These are phyloP conservation scores for Neoseiulus cucumeris DNA, from an alignment of 1,140 invertebrate species.

Conservation along the genomic window DNA sequence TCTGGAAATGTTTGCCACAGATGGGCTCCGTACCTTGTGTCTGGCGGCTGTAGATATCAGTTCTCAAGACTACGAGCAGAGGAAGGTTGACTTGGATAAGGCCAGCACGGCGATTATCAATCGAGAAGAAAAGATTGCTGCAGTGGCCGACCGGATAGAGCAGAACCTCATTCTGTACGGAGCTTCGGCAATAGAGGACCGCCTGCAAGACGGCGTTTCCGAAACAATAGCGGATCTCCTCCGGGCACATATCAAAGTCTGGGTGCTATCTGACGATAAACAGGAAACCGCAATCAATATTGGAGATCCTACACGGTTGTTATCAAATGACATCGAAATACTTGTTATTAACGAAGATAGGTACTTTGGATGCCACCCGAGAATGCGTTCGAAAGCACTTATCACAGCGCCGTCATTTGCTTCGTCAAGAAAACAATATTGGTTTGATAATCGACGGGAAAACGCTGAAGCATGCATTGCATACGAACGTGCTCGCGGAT, in stretches of 20 bases:
- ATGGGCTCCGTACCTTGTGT: constrained; percentile 56
- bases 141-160: constrained; percentile 17
- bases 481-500: constrained; percentile 69
- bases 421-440: constrained; percentile 56
- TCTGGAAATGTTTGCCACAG: constrained; percentile 72
- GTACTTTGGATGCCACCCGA: not conserved
- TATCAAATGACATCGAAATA: constrained; percentile 63
- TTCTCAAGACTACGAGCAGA: too few relatives aligned
- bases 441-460: constrained; percentile 46
- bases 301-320: constrained; percentile 72
- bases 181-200: constrained; percentile 89
- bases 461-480: constrained; percentile 81
- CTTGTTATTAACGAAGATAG: constrained; percentile 77
- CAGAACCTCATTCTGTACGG: constrained; percentile 56
- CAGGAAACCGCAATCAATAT: constrained; percentile 99
- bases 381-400: not conserved
- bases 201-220: constrained; percentile 73
- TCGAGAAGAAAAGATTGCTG: too few relatives aligned
- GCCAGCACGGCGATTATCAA: too few relatives aligned
- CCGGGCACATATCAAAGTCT: constrained; percentile 66
- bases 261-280: constrained; percentile 96
- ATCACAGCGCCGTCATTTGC: constrained; percentile 25
- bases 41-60: constrained; percentile 61
- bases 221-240: constrained; percentile 75
- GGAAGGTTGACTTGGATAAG: too few relatives aligned